Evolutionary conservation across 2,797 vertebrate species (phyloP).

Genomic region (Chlorospingus semifuscus): DNA sequence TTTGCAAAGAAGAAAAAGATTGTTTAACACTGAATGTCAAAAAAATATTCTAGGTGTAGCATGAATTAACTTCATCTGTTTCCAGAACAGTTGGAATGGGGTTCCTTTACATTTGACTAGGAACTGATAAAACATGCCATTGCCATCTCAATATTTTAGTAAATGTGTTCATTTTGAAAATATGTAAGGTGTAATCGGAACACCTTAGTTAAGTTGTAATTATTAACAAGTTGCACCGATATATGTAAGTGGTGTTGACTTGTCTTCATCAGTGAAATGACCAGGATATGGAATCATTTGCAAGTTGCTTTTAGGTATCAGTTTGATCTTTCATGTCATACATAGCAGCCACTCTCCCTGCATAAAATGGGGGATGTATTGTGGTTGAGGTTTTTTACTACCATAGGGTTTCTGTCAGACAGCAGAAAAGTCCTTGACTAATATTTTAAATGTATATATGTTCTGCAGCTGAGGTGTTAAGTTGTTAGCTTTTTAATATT

Average conservation of each 20-base stretch:
- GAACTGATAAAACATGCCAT: neutral
- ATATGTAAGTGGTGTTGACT: neutral
- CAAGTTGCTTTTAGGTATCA: neutral
- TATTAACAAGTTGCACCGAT: neutral
- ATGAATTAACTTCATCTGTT: neutral
- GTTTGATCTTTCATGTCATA: neutral
- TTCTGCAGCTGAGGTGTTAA: neutral
- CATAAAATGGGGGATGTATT: neutral
- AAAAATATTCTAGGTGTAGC: neutral
- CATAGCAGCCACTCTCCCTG: neutral
- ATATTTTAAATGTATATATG: neutral
- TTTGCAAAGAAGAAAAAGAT: neutral
- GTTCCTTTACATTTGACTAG: neutral
- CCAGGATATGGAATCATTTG: neutral
- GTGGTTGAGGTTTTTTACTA: neutral
- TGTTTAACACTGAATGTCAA: neutral
- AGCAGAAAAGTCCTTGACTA: neutral
- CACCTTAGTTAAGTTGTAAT: neutral
- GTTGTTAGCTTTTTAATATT: neutral
- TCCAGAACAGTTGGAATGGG: neutral
- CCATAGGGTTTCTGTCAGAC: neutral
- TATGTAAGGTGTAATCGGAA: slow-evolving; percentile 1
- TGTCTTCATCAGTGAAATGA: neutral
- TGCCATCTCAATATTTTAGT: slow-evolving; percentile 4
- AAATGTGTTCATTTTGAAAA: slow-evolving; percentile 38